phyloP scores from a whole-genome alignment of 2,888 invertebrate genomes.

The Acanthoscelides obtectus region DNA sequence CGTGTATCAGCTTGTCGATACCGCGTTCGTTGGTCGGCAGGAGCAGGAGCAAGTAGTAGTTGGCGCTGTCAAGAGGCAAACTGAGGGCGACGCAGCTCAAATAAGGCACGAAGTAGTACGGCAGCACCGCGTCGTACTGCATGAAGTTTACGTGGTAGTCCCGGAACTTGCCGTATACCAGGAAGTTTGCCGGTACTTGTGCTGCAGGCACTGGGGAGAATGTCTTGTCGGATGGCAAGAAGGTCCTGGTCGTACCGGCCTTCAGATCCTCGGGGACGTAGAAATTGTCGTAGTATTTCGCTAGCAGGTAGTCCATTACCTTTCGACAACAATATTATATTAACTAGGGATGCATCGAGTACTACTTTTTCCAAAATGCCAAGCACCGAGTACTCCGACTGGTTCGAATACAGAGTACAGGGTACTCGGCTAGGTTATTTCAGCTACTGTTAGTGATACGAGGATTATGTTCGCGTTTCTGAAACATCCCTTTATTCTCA shows the following conservation, averaged over 20 bases:
- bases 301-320: conserved; percentile 43
- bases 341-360: too few species aligned
- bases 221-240: conserved; percentile 2
- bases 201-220: conserved; percentile 17
- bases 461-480: too few species aligned
- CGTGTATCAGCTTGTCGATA: conserved; percentile 59
- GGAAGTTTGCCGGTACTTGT: conserved; percentile 33
- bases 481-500: too few species aligned
- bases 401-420: too few species aligned
- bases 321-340: background rate
- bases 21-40: conserved; percentile 60
- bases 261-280: background rate
- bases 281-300: conserved; percentile 37
- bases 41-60: conserved; percentile 72
- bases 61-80: conserved; percentile 73
- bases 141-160: conserved; percentile 59
- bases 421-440: too few species aligned
- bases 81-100: conserved; percentile 69
- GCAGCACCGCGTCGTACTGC: conserved; percentile 72
- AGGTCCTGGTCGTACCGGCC: background rate
- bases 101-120: conserved; percentile 68
- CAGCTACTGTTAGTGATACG: too few species aligned
- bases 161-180: conserved; percentile 49
- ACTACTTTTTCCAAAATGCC: too few species aligned
- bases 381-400: too few species aligned